phyloP scores from a whole-genome alignment of 2,888 invertebrate genomes.

The Phyllotreta cruciferae region DNA sequence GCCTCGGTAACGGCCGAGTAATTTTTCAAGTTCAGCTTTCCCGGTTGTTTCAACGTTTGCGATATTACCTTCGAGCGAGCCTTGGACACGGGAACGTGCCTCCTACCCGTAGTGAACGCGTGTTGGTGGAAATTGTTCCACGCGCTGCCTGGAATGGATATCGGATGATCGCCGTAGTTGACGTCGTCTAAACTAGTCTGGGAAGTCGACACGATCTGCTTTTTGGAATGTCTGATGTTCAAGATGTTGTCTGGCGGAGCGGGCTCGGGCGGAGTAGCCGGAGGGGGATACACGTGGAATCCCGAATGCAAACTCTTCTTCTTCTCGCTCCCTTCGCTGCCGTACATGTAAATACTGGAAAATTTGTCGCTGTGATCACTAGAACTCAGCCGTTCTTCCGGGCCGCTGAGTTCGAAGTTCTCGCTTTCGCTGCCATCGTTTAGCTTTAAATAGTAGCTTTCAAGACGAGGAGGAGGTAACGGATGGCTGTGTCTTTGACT shows the following conservation, averaged over 20 bases:
- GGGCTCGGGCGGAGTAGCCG: conserved; percentile 84
- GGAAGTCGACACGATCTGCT: conserved; percentile 62
- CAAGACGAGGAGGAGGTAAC: conserved; percentile 75
- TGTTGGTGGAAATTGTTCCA: conserved; percentile 73
- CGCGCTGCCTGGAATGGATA: conserved; percentile 61
- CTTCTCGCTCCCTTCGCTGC: conserved; percentile 62
- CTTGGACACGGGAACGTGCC: conserved; percentile 67
- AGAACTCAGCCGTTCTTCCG: conserved; percentile 65
- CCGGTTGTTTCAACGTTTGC: conserved; percentile 82
- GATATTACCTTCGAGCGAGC: conserved; percentile 72
- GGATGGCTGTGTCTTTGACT: conserved; percentile 65
- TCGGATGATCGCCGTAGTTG: conserved; percentile 62
- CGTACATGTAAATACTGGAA: conserved; percentile 69
- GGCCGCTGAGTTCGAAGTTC: conserved; percentile 70
- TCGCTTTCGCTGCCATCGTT: conserved; percentile 69
- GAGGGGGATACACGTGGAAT: conserved; percentile 85
- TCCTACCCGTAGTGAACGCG: conserved; percentile 75
- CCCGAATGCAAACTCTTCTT: conserved; percentile 49
- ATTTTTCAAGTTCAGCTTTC: conserved; percentile 88
- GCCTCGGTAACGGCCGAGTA: conserved; percentile 89
- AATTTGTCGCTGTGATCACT: conserved; percentile 75
- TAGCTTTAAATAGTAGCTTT: conserved; percentile 77
- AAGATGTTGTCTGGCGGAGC: conserved; percentile 77
- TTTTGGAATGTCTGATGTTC: conserved; percentile 62
- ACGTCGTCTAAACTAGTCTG: conserved; percentile 72